phyloP scores from a whole-genome alignment of 2,797 vertebrate genomes.

The Chrosomus eos region DNA sequence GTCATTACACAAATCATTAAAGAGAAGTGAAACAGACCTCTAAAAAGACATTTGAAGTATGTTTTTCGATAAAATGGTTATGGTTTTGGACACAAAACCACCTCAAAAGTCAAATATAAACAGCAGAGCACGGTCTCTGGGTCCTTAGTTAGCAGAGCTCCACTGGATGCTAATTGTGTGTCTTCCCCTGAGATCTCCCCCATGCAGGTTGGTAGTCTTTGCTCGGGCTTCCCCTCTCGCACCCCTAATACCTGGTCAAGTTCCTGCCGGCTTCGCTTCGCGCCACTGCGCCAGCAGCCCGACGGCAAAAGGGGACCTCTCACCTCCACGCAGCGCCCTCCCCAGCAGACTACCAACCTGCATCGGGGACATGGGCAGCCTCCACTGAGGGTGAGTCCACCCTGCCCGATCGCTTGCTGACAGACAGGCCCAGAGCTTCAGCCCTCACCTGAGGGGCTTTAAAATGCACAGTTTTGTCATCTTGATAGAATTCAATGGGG shows the following conservation, averaged over 20 bases:
- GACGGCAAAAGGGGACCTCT: slow-evolving; percentile 74
- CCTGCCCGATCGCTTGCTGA: slow-evolving; percentile 61
- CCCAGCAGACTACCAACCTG: slow-evolving; percentile 86
- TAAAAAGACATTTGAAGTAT: not conserved
- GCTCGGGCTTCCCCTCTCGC: slow-evolving; percentile 61
- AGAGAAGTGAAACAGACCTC: not conserved
- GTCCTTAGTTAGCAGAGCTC: slow-evolving; percentile 22
- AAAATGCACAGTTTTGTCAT: slow-evolving; percentile 14
- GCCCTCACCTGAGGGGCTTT: not conserved
- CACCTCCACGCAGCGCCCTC: slow-evolving; percentile 80
- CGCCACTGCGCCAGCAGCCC: slow-evolving; percentile 78
- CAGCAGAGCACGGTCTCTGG: slow-evolving; percentile 9
- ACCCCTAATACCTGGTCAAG: slow-evolving; percentile 62
- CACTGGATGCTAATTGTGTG: slow-evolving; percentile 74
- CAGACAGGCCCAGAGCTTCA: slow-evolving; percentile 71
- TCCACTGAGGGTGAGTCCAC: slow-evolving; percentile 81
- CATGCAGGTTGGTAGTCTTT: slow-evolving; percentile 87
- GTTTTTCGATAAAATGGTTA: not conserved
- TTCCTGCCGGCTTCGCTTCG: slow-evolving; percentile 62
- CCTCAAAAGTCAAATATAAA: not conserved
- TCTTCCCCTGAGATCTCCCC: slow-evolving; percentile 83
- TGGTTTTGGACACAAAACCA: not conserved
- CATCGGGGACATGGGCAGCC: slow-evolving; percentile 76
- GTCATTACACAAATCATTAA: slow-evolving; percentile 53
- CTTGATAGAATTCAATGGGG: slow-evolving; percentile 10